Base-by-base conservation (phyloP, 2,797 vertebrate genomes). In the Myotis daubentonii region DNA sequence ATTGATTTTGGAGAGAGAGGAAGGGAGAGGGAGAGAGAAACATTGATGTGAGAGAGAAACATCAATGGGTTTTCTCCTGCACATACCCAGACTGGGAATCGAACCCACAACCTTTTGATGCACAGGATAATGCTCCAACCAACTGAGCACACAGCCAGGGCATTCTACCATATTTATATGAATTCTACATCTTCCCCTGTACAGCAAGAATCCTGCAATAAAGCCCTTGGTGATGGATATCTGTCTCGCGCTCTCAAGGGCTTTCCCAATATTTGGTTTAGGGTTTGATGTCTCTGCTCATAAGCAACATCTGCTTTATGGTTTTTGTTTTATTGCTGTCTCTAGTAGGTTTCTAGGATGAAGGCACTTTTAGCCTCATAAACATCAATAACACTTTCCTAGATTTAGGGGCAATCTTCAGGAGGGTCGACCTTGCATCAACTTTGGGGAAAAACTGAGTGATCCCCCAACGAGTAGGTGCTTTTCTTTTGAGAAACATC, bases 201-300 rank as follows among this genome's bases (percentile, higher is more conserved):
- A 30, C 5, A 5, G 60, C 44, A 60, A 4, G 1, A 16, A 19
- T 5, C 44, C 41, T 25, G 19, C n/a, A 25, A 41, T n/a, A 30
- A 80, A 75, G 44, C 19, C 8, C 44, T 23, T 28, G 53, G 33
- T n/a, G 2, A 22, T 51, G 53, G 60, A 9, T 13, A 41, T 36
- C 4, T 0, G 53, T 2, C 55, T 44, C 1, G 9, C 2, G 28
- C 16, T 10, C 1, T 5, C 41, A 22, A 1, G 19, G 47, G 30
- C 47, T 8, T 53, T 23, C 85, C 9, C 22, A 3, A 23, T 6
- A 10, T 3, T 68, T 57, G 2, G 10, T 0, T 16, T 2, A 25
- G 65, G 66, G 38, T 23, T 33, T 51, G 47, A 41, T 25, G 15
- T 16, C 62, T 70, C 47, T 28, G 15, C 3, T 36, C 9, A 1